Percentiles rank a stretch among this genome's conserved stretches.
Evolutionary conservation across 2,888 invertebrate genomes (phyloP).

Genomic region (Alentia gelatinosa): DNA sequence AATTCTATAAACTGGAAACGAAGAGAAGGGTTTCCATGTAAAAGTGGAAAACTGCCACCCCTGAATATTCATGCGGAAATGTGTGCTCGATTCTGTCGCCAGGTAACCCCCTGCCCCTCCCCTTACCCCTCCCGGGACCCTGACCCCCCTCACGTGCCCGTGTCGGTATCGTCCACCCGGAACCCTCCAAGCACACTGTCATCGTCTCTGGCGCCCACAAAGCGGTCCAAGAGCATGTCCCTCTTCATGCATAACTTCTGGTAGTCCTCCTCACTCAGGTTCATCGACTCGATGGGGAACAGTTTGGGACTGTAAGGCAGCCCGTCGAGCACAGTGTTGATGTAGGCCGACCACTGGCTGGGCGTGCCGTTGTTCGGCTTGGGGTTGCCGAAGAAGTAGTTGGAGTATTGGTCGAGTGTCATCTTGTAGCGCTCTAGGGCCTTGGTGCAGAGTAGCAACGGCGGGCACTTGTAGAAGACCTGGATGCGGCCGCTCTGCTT

Average conservation of each 20-base stretch:
- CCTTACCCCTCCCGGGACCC: background rate
- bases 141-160: background rate
- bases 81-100: too few species aligned
- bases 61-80: too few species aligned
- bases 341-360: conserved; percentile 54
- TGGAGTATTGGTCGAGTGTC: conserved; percentile 35
- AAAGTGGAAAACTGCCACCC: too few species aligned
- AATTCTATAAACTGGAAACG: too few species aligned
- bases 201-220: background rate
- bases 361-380: conserved; percentile 40
- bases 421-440: conserved; percentile 52
- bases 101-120: too few species aligned
- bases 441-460: conserved; percentile 19
- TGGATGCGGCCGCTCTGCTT: conserved; percentile 45
- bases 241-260: background rate
- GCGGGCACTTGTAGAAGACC: conserved; percentile 60
- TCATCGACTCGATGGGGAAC: conserved; percentile 10
- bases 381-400: conserved; percentile 55
- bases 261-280: background rate
- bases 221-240: background rate
- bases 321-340: conserved; percentile 43
- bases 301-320: conserved; percentile 30
- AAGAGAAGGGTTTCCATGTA: too few species aligned
- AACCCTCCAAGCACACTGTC: conserved; percentile 10
- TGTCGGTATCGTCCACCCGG: background rate